Conservation (phyloP, 2,888 invertebrate genomes). For the Keiferia lycopersicella region DNA sequence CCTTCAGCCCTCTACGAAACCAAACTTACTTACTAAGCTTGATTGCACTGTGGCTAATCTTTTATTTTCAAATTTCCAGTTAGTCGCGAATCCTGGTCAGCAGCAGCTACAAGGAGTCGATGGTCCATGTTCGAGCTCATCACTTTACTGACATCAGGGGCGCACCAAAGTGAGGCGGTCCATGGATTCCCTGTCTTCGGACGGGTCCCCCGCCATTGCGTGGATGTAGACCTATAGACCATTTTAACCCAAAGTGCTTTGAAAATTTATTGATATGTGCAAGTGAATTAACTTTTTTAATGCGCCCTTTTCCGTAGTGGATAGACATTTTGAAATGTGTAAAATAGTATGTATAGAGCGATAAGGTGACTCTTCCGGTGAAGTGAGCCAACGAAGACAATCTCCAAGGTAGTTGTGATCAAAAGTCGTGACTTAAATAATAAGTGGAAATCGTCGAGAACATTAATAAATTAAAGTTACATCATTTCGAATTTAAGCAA, state of each 20-base stretch:
- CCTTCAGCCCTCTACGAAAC: too few relatives aligned
- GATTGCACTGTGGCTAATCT: not conserved
- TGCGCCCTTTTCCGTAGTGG: not conserved
- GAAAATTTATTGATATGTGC: constrained; percentile 4
- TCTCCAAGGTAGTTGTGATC: constrained; percentile 22
- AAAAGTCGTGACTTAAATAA: constrained; percentile 23
- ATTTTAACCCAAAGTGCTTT: not conserved
- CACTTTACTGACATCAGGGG: constrained; percentile 75
- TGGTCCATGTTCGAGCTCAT: constrained; percentile 74
- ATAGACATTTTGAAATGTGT: constrained; percentile 11
- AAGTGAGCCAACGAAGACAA: constrained; percentile 18
- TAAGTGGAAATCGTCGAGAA: not conserved
- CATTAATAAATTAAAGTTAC: not conserved
- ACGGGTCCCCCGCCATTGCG: constrained; percentile 68
- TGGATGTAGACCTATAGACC: constrained; percentile 62
- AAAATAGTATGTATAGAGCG: too few relatives aligned
- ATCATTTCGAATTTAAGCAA: not conserved
- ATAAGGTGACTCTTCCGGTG: not conserved
- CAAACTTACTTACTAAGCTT: not conserved
- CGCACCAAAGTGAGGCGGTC: constrained; percentile 58
- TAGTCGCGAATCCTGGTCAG: constrained; percentile 59
- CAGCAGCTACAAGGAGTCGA: constrained; percentile 71
- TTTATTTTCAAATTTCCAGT: constrained; percentile 41
- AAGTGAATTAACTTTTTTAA: not conserved
- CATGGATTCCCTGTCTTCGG: constrained; percentile 68